Conservation (phyloP, 2,113 vertebrate species). For the Rhabdornis inornatus region DNA sequence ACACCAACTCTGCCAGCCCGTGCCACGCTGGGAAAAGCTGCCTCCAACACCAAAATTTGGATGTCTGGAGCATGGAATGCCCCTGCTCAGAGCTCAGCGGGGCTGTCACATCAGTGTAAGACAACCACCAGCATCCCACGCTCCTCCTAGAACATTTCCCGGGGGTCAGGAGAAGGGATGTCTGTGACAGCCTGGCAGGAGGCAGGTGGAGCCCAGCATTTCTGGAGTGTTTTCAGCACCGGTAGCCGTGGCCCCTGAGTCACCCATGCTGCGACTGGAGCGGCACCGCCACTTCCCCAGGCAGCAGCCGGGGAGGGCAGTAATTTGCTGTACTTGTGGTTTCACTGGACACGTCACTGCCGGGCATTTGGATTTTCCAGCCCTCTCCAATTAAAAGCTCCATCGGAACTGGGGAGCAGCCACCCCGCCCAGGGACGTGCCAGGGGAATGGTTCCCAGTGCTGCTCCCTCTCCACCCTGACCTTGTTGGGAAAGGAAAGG, state of each 20-base stretch:
- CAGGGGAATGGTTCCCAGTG: not conserved
- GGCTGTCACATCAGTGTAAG: accelerated
- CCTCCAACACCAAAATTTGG: accelerated
- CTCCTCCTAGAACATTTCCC: not conserved
- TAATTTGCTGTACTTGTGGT: conserved; percentile 23
- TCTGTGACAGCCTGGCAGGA: not conserved
- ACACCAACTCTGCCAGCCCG: not conserved
- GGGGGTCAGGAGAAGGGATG: not conserved
- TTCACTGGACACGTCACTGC: conserved; percentile 22
- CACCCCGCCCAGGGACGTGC: not conserved
- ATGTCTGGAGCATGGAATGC: accelerated
- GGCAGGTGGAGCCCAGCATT: not conserved
- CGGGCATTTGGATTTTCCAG: not conserved
- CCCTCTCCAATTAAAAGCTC: conserved; percentile 33
- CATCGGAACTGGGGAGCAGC: not conserved
- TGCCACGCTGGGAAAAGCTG: not conserved
- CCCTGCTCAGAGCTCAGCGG: accelerated
- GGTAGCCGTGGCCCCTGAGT: not conserved
- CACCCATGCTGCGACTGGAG: not conserved
- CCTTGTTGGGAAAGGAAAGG: accelerated
- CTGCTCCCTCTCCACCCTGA: not conserved
- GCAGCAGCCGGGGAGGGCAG: not conserved
- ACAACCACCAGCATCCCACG: accelerated
- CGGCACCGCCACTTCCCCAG: not conserved
- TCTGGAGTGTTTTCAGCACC: not conserved